Percentiles rank a stretch among this genome's conserved stretches.
Evolutionary conservation across 37 sponge, comb jelly and placozoan genomes (phyloP).

Genomic region (Agelas oroides): DNA sequence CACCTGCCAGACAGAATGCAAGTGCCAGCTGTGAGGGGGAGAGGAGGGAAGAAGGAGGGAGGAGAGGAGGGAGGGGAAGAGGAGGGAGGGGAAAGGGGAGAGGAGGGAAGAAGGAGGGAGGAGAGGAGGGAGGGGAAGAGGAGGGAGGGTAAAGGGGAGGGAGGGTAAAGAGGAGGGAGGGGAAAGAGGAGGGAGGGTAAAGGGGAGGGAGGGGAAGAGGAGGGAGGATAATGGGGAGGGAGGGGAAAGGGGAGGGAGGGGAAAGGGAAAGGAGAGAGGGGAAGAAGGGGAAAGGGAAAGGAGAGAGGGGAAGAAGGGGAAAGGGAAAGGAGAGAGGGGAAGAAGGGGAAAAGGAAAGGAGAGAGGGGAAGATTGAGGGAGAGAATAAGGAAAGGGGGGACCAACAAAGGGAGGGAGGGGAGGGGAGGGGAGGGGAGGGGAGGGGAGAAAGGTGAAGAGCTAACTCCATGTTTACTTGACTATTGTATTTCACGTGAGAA

Average conservation of each 20-base stretch:
- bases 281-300: background rate
- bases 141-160: slow-evolving; percentile 3
- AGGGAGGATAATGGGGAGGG: background rate
- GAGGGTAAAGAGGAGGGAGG: too few species aligned
- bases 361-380: background rate
- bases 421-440: slow-evolving; percentile 1
- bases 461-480: too few species aligned
- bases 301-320: background rate
- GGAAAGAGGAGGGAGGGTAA: slow-evolving; percentile 8
- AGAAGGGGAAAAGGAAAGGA: slow-evolving; percentile 15
- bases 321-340: background rate
- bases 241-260: background rate
- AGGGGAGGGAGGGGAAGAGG: slow-evolving; percentile 5
- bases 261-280: background rate
- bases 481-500: too few species aligned
- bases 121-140: slow-evolving; percentile 5
- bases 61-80: slow-evolving; percentile 3
- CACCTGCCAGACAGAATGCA: slow-evolving; percentile 47
- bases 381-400: background rate
- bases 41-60: background rate
- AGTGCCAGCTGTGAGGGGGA: slow-evolving; percentile 46
- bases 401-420: background rate
- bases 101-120: too few species aligned
- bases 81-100: background rate
- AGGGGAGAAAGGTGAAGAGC: background rate